Evolutionary conservation across 1,140 invertebrate species (phyloP).

Genomic region (Aplysia californica): DNA sequence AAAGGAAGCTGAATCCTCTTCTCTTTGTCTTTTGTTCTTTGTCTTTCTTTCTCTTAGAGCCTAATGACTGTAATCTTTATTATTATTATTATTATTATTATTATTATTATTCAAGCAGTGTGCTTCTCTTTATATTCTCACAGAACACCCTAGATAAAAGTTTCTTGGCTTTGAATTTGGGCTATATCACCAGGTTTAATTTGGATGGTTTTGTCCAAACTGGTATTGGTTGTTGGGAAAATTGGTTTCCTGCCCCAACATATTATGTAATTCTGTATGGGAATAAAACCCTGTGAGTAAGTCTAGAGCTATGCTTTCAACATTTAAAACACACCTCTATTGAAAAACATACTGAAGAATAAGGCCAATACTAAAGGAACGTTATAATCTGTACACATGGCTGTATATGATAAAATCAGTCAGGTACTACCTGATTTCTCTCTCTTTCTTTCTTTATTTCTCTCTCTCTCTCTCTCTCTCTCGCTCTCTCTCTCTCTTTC

Average conservation of each 20-base stretch:
- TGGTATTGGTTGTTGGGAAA: no score
- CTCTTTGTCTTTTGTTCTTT: not conserved
- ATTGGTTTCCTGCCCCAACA: no score
- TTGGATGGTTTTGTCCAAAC: no score
- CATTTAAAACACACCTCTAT: no score
- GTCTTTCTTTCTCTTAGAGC: not conserved
- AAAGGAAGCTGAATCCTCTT: not conserved
- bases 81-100: not conserved
- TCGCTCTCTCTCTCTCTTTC: slow-evolving; percentile 36
- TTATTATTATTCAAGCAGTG: not conserved
- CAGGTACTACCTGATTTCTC: not conserved
- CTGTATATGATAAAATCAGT: not conserved
- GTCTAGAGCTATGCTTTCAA: not conserved
- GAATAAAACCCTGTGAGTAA: not conserved
- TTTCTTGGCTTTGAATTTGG: no score
- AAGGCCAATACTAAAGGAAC: no score
- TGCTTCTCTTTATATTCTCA: not conserved
- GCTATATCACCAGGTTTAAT: no score
- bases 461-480: slow-evolving; percentile 20
- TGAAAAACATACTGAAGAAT: no score
- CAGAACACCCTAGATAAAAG: no score
- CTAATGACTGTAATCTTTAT: not conserved
- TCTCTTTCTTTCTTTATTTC: slow-evolving; percentile 1
- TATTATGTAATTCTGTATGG: not conserved
- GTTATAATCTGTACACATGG: not conserved